Conservation (phyloP, 2,113 vertebrate species). For the Progne subis region DNA sequence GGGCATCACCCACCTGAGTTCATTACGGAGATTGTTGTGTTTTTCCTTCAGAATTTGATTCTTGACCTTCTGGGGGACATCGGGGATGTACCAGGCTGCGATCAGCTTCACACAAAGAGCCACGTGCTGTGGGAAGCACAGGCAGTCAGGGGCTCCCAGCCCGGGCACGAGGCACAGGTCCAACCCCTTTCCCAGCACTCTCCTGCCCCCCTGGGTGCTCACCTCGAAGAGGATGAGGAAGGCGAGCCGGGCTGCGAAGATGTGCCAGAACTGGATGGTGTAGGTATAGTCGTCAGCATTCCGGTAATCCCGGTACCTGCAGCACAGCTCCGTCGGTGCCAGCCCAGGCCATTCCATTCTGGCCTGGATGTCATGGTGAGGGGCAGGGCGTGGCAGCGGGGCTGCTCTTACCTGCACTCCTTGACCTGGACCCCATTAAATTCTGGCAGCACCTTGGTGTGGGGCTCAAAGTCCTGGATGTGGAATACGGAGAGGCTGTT, state of each 20-base stretch:
- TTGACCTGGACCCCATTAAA: conserved; percentile 26
- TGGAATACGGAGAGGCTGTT: conserved; percentile 84
- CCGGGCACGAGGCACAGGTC: accelerated
- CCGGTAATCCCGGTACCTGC: conserved; percentile 91
- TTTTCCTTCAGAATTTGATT: conserved; percentile 79
- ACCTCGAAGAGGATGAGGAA: conserved; percentile 94
- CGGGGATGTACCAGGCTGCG: conserved; percentile 88
- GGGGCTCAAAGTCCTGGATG: conserved; percentile 69
- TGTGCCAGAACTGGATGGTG: conserved; percentile 86
- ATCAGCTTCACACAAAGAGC: conserved; percentile 87
- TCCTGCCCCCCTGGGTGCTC: not conserved
- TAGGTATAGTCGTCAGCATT: conserved; percentile 73
- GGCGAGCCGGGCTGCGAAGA: conserved; percentile 86
- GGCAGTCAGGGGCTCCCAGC: not conserved
- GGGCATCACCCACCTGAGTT: conserved; percentile 69
- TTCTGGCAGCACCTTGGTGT: not conserved
- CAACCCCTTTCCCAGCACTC: not conserved
- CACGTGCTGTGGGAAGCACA: conserved; percentile 79
- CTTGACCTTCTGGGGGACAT: conserved; percentile 77
- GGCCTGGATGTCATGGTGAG: accelerated
- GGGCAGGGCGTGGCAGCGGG: not conserved
- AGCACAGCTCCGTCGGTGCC: accelerated
- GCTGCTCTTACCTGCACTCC: conserved; percentile 83
- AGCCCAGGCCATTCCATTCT: accelerated
- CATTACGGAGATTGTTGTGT: conserved; percentile 57